These are phyloP conservation scores for Sclerurus mexicanus DNA, from an alignment of 2,113 vertebrate species.

Conservation along the genomic window DNA sequence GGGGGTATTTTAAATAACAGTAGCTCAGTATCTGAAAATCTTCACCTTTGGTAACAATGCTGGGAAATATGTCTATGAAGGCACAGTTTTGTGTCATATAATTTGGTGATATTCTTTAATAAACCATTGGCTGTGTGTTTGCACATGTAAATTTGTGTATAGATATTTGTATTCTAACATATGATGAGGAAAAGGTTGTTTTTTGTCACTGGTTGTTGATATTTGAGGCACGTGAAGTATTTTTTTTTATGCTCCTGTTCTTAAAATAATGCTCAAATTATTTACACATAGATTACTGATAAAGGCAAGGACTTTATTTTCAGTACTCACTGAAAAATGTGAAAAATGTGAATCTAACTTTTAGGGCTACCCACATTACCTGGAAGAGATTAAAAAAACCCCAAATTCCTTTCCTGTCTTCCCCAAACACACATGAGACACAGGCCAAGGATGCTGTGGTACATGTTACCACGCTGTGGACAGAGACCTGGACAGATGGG, in stretches of 20 bases:
- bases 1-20: neutral
- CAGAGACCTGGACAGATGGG: neutral
- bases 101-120: neutral
- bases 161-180: neutral
- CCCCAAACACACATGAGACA: neutral
- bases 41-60: neutral
- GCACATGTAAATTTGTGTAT: neutral
- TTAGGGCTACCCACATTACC: neutral
- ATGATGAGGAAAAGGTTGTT: neutral
- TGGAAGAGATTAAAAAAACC: neutral
- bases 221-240: neutral
- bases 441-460: neutral
- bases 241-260: neutral
- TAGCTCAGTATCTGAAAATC: neutral
- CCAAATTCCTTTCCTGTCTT: neutral
- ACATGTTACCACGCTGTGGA: accelerated
- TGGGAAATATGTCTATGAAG: neutral
- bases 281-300: neutral
- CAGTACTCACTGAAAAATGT: neutral
- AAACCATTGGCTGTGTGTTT: neutral
- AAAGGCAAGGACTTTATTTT: neutral
- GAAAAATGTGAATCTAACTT: neutral
- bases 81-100: neutral
- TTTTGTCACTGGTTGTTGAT: neutral
- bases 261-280: neutral